Conservation (phyloP, 2,888 invertebrate genomes). For the Oscheius onirici region DNA sequence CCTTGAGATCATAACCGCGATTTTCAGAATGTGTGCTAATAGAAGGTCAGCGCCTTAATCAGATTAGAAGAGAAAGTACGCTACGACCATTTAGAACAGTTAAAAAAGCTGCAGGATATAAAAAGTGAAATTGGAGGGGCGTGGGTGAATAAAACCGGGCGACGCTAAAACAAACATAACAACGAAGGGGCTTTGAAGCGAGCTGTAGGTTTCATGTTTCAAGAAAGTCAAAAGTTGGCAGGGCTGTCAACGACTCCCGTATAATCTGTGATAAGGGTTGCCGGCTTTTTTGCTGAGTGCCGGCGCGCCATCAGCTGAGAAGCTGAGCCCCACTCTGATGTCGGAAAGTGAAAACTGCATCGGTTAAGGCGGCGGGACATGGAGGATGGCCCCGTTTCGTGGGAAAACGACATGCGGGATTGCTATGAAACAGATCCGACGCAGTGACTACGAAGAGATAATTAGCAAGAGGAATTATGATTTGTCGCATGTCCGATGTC, state of each 20-base stretch:
- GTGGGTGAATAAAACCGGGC: slow-evolving; percentile 29
- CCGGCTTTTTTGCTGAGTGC: too few relatives aligned
- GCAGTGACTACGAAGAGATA: slow-evolving; percentile 8
- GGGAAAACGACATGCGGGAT: slow-evolving; percentile 6
- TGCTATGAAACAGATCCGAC: slow-evolving; percentile 19
- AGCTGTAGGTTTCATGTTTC: slow-evolving; percentile 1
- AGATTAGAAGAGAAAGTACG: too few relatives aligned
- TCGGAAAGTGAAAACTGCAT: slow-evolving; percentile 14
- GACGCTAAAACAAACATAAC: slow-evolving; percentile 27
- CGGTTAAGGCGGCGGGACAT: slow-evolving; percentile 6
- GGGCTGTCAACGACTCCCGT: neutral
- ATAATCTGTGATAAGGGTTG: slow-evolving; percentile 11
- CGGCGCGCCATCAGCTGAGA: too few relatives aligned
- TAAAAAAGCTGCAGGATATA: neutral
- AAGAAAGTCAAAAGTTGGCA: neutral
- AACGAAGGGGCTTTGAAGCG: slow-evolving; percentile 14
- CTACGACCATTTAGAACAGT: too few relatives aligned
- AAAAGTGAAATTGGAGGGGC: neutral
- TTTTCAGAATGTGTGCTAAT: too few relatives aligned
- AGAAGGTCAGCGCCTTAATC: too few relatives aligned
- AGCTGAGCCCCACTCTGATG: neutral
- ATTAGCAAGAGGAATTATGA: slow-evolving; percentile 25
- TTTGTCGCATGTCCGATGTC: slow-evolving; percentile 15
- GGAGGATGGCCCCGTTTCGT: slow-evolving; percentile 24
- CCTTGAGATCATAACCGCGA: too few relatives aligned